Percentiles rank a stretch among this genome's conserved stretches.
phyloP scores from a whole-genome alignment of 2,113 vertebrate species.

The Spermophilus dauricus region DNA sequence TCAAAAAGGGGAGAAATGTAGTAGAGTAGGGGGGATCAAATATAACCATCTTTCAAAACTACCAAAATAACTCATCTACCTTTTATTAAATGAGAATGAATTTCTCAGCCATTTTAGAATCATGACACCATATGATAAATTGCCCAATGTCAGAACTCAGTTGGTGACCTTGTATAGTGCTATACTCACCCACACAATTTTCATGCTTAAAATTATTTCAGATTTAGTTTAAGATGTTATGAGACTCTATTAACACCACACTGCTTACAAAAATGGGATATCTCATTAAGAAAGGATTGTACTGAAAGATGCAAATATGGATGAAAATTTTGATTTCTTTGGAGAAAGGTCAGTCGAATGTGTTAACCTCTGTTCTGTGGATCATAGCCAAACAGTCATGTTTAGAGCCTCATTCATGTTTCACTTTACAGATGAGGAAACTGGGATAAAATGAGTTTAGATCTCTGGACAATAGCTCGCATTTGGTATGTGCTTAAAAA shows the following conservation, averaged over 20 bases:
- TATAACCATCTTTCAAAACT: neutral
- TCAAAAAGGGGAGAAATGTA: neutral
- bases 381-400: neutral
- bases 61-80: neutral
- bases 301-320: neutral
- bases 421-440: slow-evolving; percentile 43
- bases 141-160: neutral
- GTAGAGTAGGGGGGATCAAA: neutral
- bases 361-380: neutral
- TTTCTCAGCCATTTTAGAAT: neutral
- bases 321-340: neutral
- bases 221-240: neutral
- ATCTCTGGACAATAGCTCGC: neutral
- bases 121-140: neutral
- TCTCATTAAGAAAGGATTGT: neutral
- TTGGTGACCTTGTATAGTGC: neutral
- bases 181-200: neutral
- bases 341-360: neutral
- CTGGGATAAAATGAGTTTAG: neutral
- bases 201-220: slow-evolving; percentile 13
- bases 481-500: neutral
- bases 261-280: neutral
- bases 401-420: neutral
- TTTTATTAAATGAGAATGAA: neutral
- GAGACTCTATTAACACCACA: neutral